Conservation (phyloP, 2,888 invertebrate species). For the Calameuta idolon region DNA sequence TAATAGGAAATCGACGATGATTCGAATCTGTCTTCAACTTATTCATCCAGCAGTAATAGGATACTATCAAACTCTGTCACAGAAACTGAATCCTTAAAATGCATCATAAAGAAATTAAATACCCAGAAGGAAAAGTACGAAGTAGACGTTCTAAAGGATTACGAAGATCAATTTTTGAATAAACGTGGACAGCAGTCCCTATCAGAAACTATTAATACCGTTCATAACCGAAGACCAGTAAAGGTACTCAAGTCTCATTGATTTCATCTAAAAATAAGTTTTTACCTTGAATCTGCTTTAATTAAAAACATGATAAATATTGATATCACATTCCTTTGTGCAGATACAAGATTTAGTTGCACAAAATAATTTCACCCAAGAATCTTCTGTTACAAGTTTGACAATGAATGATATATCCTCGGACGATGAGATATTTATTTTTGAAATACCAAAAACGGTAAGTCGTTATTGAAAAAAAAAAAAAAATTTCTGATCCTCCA, state of each 20-base stretch:
- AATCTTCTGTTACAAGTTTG: constrained; percentile 20
- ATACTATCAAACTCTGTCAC: not conserved
- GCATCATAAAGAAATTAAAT: not conserved
- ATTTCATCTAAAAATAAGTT: not conserved
- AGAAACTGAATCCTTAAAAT: not conserved
- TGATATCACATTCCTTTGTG: constrained; percentile 5
- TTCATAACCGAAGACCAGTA: not conserved
- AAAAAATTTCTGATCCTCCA: not conserved
- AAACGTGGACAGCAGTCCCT: not conserved
- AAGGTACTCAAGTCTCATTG: not conserved
- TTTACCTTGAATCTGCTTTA: not conserved
- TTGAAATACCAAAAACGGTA: constrained; percentile 45
- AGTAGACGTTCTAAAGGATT: not conserved
- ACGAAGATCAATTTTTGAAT: not conserved
- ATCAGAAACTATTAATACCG: not conserved
- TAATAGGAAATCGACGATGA: not conserved
- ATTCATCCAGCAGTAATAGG: not conserved
- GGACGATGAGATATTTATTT: constrained; percentile 42
- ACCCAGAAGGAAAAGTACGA: not conserved
- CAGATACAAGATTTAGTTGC: constrained; percentile 40
- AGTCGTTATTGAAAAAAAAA: not conserved
- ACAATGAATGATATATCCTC: constrained; percentile 26
- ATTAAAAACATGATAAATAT: not conserved
- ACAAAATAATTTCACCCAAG: constrained; percentile 27
- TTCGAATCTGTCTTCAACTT: not conserved